Evolutionary conservation across 1,140 invertebrate genomes (phyloP).

Genomic region (silkworm (Bombyx mori)): DNA sequence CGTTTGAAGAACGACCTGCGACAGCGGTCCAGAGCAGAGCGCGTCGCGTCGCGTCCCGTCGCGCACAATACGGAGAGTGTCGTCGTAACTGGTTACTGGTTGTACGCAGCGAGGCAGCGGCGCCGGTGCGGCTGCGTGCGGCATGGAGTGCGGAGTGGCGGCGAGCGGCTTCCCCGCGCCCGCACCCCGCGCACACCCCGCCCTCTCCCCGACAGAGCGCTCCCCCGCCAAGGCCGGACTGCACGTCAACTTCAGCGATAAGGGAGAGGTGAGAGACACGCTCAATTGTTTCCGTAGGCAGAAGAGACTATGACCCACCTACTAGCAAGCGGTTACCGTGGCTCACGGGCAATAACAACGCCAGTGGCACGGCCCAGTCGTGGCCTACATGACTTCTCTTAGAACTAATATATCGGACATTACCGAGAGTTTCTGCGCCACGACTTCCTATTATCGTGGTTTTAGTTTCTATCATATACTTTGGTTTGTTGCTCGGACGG

Average conservation of each 20-base stretch:
- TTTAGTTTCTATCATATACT: no score
- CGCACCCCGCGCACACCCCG: conserved; percentile 34
- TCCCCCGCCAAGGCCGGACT: conserved; percentile 84
- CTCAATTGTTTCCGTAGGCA: no score
- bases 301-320: no score
- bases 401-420: no score
- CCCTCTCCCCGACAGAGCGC: conserved; percentile 74
- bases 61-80: not conserved
- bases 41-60: not conserved
- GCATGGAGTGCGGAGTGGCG: conserved; percentile 57
- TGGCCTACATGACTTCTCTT: no score
- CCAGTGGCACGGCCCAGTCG: no score
- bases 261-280: conserved; percentile 72
- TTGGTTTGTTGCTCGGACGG: no score
- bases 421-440: no score
- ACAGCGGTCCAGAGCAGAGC: not conserved
- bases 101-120: conserved; percentile 25
- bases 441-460: no score
- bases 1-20: not conserved
- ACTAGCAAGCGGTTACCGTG: no score
- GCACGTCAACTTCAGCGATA: conserved; percentile 90
- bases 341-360: no score
- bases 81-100: no score
- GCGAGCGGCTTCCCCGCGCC: conserved; percentile 26
- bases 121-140: conserved; percentile 41